phyloP scores from a whole-genome alignment of 2,797 vertebrate genomes.

The Crenichthys baileyi region DNA sequence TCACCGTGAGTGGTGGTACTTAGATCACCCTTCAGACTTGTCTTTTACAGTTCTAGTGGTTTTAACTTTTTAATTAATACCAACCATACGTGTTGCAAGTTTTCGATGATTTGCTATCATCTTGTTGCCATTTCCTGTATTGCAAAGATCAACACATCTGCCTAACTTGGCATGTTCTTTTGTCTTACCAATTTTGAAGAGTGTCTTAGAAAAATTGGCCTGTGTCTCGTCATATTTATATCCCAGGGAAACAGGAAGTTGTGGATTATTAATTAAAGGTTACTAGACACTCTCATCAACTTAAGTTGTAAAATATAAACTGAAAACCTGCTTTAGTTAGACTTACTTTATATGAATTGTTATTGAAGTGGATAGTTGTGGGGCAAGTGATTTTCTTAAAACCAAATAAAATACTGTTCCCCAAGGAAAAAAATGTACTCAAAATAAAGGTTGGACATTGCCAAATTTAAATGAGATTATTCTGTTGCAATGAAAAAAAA shows the following conservation, averaged over 20 bases:
- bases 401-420: neutral
- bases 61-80: too few species aligned
- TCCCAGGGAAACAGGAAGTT: neutral
- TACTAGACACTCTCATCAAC: neutral
- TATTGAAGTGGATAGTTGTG: neutral
- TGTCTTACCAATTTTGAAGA: neutral
- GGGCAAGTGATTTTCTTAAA: neutral
- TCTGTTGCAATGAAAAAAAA: neutral
- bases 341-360: neutral
- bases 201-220: neutral
- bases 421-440: neutral
- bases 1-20: too few species aligned
- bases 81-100: too few species aligned
- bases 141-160: too few species aligned
- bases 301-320: neutral
- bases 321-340: neutral
- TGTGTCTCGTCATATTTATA: neutral
- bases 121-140: too few species aligned
- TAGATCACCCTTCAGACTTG: too few species aligned
- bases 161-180: too few species aligned
- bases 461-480: neutral
- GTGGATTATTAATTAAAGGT: neutral
- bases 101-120: too few species aligned
- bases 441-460: neutral
- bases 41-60: too few species aligned